Conservation (phyloP, 2,797 vertebrate genomes). For the Astyanax mexicanus region DNA sequence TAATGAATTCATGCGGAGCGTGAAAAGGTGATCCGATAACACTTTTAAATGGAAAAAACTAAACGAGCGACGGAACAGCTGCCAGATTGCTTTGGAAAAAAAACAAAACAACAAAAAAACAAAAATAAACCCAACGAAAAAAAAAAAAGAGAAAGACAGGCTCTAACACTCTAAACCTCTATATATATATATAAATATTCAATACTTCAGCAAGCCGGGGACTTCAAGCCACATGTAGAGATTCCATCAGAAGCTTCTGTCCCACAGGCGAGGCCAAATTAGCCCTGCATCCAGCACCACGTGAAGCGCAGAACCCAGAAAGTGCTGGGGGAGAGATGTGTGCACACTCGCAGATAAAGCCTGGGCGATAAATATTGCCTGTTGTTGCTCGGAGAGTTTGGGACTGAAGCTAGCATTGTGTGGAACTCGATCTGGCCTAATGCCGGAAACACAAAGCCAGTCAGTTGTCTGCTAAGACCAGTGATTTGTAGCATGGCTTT, state of each 20-base stretch:
- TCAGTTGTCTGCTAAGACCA: conserved; percentile 8
- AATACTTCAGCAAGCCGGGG: conserved; percentile 41
- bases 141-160: conserved; percentile 13
- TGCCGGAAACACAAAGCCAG: neutral
- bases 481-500: conserved; percentile 11
- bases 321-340: neutral
- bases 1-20: conserved; percentile 58
- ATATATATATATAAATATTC: too few relatives aligned
- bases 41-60: conserved; percentile 42
- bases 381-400: conserved; percentile 18
- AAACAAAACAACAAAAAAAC: conserved; percentile 10
- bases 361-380: conserved; percentile 36
- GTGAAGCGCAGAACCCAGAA: conserved; percentile 8
- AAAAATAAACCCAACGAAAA: conserved; percentile 10
- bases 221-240: conserved; percentile 49
- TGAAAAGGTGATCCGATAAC: conserved; percentile 54
- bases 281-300: neutral
- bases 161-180: conserved; percentile 47
- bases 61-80: conserved; percentile 49
- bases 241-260: conserved; percentile 40
- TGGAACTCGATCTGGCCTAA: neutral
- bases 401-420: conserved; percentile 15
- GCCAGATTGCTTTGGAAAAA: conserved; percentile 39
- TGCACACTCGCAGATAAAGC: conserved; percentile 38
- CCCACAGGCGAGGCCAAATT: conserved; percentile 21